phyloP scores from a whole-genome alignment of 2,113 vertebrate species.

The Ctenomys sociabilis region DNA sequence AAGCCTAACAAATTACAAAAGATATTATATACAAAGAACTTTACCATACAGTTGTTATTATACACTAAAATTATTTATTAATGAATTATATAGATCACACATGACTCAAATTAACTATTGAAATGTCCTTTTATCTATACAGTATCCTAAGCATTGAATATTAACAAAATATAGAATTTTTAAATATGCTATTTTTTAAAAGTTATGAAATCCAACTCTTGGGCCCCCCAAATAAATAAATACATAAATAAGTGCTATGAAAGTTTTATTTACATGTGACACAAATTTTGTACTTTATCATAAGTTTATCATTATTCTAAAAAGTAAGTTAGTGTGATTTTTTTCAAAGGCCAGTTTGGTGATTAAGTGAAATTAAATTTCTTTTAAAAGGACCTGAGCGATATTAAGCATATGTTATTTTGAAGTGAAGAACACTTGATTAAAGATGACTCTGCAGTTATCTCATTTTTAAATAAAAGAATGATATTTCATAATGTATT shows the following conservation, averaged over 20 bases:
- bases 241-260: neutral
- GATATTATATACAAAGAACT: neutral
- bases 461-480: slow-evolving; percentile 17
- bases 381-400: slow-evolving; percentile 6
- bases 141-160: neutral
- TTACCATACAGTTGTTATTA: neutral
- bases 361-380: slow-evolving; percentile 23
- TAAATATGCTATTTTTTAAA: neutral
- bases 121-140: neutral
- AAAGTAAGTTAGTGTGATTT: neutral
- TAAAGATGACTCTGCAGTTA: slow-evolving; percentile 41
- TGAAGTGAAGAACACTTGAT: neutral
- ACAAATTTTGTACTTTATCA: neutral
- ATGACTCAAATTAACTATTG: neutral
- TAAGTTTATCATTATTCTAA: neutral
- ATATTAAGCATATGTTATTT: slow-evolving; percentile 41
- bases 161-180: neutral
- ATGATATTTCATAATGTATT: slow-evolving; percentile 28
- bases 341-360: neutral
- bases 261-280: neutral
- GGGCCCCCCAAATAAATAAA: too few relatives aligned
- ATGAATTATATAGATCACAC: neutral
- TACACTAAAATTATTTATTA: neutral
- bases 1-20: slow-evolving; percentile 10
- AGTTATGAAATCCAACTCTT: neutral